A percentile compares a stretch with the other conserved stretches of the same genome.
Conservation (phyloP, 2,888 invertebrate species). For the Drosophila falleni region DNA sequence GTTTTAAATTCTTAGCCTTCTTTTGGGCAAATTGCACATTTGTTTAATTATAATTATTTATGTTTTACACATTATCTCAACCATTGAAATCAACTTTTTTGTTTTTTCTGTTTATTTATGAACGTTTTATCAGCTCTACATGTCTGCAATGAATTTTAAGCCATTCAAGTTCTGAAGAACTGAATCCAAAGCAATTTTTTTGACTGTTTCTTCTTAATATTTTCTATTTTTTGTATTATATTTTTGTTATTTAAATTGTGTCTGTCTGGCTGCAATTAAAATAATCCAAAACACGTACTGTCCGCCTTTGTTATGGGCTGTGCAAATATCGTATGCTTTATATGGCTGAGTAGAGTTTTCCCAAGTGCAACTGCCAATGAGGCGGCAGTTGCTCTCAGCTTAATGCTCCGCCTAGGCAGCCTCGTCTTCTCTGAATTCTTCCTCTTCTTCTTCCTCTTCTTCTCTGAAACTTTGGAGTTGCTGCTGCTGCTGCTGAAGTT, state of each 20-base stretch:
- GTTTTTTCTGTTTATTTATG: constrained; percentile 5
- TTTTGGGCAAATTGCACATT: not conserved
- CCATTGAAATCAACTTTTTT: not conserved
- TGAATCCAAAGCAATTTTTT: constrained; percentile 26
- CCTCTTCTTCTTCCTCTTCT: constrained; percentile 19
- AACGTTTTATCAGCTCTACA: constrained; percentile 39
- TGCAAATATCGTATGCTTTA: constrained; percentile 34
- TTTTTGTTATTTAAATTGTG: constrained; percentile 31
- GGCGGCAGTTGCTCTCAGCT: constrained; percentile 38
- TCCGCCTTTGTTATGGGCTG: constrained; percentile 57
- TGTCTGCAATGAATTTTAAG: constrained; percentile 33
- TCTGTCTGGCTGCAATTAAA: constrained; percentile 57
- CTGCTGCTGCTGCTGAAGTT: constrained; percentile 14
- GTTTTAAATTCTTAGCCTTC: not conserved
- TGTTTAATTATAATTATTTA: not conserved
- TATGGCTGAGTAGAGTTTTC: constrained; percentile 57
- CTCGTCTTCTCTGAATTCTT: constrained; percentile 1
- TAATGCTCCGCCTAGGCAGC: constrained; percentile 18
- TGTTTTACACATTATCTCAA: constrained; percentile 11
- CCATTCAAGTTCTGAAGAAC: constrained; percentile 22
- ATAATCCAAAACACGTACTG: constrained; percentile 77
- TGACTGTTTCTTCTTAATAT: constrained; percentile 2
- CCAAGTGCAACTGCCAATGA: constrained; percentile 62
- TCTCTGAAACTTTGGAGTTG: constrained; percentile 7
- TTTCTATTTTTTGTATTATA: not conserved